Evolutionary conservation across 2,113 vertebrate genomes (phyloP).

Genomic region (Chlamydotis undulata): DNA sequence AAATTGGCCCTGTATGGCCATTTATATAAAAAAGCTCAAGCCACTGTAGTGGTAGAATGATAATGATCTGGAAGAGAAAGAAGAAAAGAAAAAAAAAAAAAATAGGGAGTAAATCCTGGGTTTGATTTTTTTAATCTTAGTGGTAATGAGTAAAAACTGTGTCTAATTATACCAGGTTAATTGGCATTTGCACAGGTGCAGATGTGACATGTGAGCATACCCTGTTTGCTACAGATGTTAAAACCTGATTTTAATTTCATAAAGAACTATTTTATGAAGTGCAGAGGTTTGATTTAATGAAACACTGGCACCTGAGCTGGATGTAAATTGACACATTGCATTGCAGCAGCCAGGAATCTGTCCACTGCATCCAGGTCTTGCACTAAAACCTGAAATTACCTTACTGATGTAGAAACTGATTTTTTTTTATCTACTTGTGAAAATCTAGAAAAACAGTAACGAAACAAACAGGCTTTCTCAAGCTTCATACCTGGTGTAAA

Average conservation of each 20-base stretch:
- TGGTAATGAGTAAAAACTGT: slow-evolving; percentile 39
- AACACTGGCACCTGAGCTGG: not conserved
- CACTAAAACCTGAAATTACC: not conserved
- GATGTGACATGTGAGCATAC: slow-evolving; percentile 16
- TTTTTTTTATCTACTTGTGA: not conserved
- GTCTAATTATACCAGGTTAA: slow-evolving; percentile 51
- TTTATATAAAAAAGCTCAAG: not conserved
- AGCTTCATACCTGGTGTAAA: not conserved
- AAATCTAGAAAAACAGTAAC: not conserved
- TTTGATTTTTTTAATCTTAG: slow-evolving; percentile 15
- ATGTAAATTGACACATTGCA: not conserved
- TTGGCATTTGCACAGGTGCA: slow-evolving; percentile 47
- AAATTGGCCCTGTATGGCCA: not conserved
- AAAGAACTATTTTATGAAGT: not conserved
- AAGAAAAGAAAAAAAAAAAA: not conserved
- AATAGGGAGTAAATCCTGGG: not conserved
- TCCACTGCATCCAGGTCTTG: not conserved
- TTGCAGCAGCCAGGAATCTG: not conserved
- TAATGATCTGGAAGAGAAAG: not conserved
- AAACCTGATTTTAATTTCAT: slow-evolving; percentile 26
- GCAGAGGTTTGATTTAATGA: not conserved
- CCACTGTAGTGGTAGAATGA: not conserved
- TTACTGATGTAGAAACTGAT: not conserved
- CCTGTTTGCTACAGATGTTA: slow-evolving; percentile 48
- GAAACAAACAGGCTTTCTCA: not conserved